Conservation (phyloP, 2,797 vertebrate genomes). For the Peromyscus aztecus region DNA sequence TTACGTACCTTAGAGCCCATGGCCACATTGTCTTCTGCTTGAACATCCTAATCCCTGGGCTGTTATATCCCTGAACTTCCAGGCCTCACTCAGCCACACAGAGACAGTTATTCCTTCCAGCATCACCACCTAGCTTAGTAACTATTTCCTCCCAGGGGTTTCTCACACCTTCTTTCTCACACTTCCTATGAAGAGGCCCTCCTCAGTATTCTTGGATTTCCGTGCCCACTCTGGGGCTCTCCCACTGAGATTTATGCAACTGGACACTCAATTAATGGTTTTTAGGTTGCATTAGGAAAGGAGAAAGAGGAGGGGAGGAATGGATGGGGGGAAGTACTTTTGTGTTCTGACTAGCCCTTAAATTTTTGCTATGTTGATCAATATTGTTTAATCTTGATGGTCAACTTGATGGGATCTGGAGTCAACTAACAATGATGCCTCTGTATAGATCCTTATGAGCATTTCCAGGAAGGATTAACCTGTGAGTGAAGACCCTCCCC, state of each 20-base stretch:
- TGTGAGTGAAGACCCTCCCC: background rate
- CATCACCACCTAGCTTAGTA: background rate
- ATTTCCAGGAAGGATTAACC: background rate
- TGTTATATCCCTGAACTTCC: no score
- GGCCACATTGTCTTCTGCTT: background rate
- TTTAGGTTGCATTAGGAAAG: background rate
- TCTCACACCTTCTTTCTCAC: background rate
- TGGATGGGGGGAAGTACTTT: background rate
- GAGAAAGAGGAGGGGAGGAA: background rate
- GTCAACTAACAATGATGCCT: background rate
- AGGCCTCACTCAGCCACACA: background rate
- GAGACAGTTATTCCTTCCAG: background rate
- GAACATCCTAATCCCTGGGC: background rate
- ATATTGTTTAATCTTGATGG: background rate
- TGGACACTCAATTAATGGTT: background rate
- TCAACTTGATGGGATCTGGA: background rate
- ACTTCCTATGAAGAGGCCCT: background rate
- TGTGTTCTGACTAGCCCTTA: background rate
- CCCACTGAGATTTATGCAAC: background rate
- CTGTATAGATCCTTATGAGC: background rate
- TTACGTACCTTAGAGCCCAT: background rate
- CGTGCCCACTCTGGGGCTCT: rapidly evolving
- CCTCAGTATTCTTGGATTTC: background rate
- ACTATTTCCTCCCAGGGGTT: background rate
- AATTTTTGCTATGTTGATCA: background rate